Evolutionary conservation across 2,797 vertebrate genomes (phyloP).

Genomic region (Tragelaphus eurycerus): DNA sequence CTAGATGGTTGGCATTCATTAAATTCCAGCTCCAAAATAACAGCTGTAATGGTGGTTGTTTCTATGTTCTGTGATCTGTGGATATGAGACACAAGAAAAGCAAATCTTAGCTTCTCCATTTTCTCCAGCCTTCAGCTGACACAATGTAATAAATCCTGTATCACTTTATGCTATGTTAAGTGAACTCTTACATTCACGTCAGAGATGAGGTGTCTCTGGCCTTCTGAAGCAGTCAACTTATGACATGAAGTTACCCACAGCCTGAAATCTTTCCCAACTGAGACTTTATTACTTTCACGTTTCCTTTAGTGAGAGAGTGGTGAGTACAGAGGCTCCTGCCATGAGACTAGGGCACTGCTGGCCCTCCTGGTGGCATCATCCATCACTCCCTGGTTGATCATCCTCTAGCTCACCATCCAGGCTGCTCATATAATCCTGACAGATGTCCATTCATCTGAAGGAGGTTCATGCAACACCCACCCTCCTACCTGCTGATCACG

Average conservation of each 20-base stretch:
- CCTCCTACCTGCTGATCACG: too few species aligned
- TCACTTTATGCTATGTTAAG: neutral
- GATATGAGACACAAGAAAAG: neutral
- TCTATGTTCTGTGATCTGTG: neutral
- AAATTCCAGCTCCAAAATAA: neutral
- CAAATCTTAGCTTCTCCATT: neutral
- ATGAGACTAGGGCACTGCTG: neutral
- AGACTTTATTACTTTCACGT: neutral
- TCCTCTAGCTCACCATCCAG: neutral
- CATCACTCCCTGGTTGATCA: neutral
- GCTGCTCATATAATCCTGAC: neutral
- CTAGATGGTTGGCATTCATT: neutral
- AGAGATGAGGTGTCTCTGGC: neutral
- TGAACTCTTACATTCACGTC: neutral
- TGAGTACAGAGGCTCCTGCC: neutral
- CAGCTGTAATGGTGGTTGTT: neutral
- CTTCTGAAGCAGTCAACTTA: neutral
- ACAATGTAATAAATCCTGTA: neutral
- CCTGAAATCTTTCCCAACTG: neutral
- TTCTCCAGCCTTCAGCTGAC: neutral
- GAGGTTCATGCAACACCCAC: too few species aligned
- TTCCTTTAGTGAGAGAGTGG: neutral
- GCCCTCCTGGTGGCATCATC: too few species aligned
- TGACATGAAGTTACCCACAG: neutral
- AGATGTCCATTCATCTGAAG: neutral